A percentile compares a stretch with the other conserved stretches of the same genome.
These are phyloP conservation scores for Andrena trimmerana DNA, from an alignment of 2,888 invertebrate genomes.

Conservation along the genomic window DNA sequence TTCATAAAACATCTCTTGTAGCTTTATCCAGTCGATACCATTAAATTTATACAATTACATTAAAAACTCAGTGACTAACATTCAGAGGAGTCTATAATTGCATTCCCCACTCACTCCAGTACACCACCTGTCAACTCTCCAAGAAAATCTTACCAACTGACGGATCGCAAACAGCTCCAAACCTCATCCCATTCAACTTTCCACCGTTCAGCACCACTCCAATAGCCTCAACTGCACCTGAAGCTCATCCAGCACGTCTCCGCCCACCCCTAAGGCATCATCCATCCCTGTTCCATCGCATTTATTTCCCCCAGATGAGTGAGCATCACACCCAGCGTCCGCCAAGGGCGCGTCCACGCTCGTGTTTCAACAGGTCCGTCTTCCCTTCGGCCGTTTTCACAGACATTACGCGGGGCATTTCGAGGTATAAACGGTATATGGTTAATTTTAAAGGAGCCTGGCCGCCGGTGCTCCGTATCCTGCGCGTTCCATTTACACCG, in stretches of 20 bases:
- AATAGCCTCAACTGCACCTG: not conserved
- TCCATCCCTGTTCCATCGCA: not conserved
- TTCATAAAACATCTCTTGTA: too few species aligned
- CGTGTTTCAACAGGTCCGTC: slow-evolving; percentile 42
- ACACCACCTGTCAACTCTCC: too few species aligned
- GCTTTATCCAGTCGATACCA: too few species aligned
- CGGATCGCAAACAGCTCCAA: too few species aligned
- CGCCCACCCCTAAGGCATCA: not conserved
- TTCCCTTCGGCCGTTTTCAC: slow-evolving; percentile 7
- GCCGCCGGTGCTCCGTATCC: not conserved
- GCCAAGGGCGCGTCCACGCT: not conserved
- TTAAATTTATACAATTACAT: too few species aligned
- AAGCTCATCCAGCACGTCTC: too few species aligned
- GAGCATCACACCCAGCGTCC: not conserved
- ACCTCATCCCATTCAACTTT: not conserved
- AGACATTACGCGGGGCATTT: slow-evolving; percentile 7
- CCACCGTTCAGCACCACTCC: not conserved
- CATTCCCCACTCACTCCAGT: too few species aligned
- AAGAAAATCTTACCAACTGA: too few species aligned
- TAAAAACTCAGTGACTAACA: too few species aligned
- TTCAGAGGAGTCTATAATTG: too few species aligned
- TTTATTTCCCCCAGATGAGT: slow-evolving; percentile 12
- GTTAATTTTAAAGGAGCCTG: slow-evolving; percentile 47
- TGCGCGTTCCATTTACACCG: slow-evolving; percentile 25
- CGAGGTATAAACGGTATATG: slow-evolving; percentile 20